Evolutionary conservation across 2,797 vertebrate species (phyloP).

Genomic region (Parotocinclus haroldoi): DNA sequence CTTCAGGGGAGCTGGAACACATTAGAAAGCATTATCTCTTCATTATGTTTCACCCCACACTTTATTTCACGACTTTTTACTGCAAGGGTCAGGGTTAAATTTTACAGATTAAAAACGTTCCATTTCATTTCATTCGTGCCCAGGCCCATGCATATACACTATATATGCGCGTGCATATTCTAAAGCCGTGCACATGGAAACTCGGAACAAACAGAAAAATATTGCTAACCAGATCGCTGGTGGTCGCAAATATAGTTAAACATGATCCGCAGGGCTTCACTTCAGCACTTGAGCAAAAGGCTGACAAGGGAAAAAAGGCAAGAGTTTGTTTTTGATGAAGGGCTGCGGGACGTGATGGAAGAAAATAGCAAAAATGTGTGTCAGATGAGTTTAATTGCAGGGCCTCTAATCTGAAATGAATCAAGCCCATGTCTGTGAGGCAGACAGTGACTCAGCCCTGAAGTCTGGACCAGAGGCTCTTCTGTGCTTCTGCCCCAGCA

Average conservation of each 20-base stretch:
- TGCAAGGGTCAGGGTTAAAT: slow-evolving; percentile 48
- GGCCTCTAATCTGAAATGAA: slow-evolving; percentile 53
- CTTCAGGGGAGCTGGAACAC: slow-evolving; percentile 61
- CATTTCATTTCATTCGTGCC: slow-evolving; percentile 45
- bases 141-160: slow-evolving; percentile 16
- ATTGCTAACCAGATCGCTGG: slow-evolving; percentile 52
- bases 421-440: slow-evolving; percentile 47
- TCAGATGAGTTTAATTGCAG: slow-evolving; percentile 50
- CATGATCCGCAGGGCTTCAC: slow-evolving; percentile 33
- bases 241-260: slow-evolving; percentile 51
- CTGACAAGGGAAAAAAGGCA: slow-evolving; percentile 22
- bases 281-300: slow-evolving; percentile 42
- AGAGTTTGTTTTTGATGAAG: slow-evolving; percentile 45
- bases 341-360: slow-evolving; percentile 36
- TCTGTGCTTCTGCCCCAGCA: slow-evolving; percentile 16
- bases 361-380: slow-evolving; percentile 54
- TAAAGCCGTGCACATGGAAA: slow-evolving; percentile 45
- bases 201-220: slow-evolving; percentile 51
- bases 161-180: background rate
- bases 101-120: slow-evolving; percentile 51
- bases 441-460: slow-evolving; percentile 48
- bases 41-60: slow-evolving; percentile 56
- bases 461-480: slow-evolving; percentile 36
- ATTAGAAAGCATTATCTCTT: slow-evolving; percentile 61
- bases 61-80: slow-evolving; percentile 48